Conservation (phyloP, 2,797 vertebrate genomes). For the Melanotaenia nigrans region DNA sequence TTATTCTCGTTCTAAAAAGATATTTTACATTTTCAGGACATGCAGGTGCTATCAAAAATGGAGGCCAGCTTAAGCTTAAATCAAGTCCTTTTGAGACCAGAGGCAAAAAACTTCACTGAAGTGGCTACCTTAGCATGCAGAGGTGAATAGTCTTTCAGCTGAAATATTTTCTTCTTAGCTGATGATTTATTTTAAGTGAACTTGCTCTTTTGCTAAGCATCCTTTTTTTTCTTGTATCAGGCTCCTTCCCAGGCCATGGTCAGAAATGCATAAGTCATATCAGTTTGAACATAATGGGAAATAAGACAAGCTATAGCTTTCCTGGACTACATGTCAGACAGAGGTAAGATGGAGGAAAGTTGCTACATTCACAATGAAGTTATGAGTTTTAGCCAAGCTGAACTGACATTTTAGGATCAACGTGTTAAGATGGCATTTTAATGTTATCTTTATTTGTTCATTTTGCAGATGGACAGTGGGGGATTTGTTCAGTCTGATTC, state of each 20-base stretch:
- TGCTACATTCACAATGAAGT: background rate
- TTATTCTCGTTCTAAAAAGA: slow-evolving; percentile 8
- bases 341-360: slow-evolving; percentile 78
- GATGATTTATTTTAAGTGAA: background rate
- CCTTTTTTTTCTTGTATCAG: slow-evolving; percentile 66
- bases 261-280: slow-evolving; percentile 77
- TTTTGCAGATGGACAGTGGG: slow-evolving; percentile 50
- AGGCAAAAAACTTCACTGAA: slow-evolving; percentile 90
- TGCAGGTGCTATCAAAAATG: slow-evolving; percentile 86
- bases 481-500: slow-evolving; percentile 84
- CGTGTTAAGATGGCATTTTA: background rate
- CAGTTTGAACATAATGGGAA: slow-evolving; percentile 73
- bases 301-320: slow-evolving; percentile 82
- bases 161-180: background rate
- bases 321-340: slow-evolving; percentile 82
- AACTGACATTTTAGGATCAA: background rate
- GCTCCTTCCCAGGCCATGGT: slow-evolving; percentile 76
- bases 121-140: slow-evolving; percentile 90
- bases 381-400: background rate
- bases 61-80: slow-evolving; percentile 86
- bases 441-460: background rate
- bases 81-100: slow-evolving; percentile 86
- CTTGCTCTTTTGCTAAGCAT: background rate
- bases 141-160: slow-evolving; percentile 79
- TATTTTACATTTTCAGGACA: slow-evolving; percentile 81